phyloP scores from a whole-genome alignment of 2,113 vertebrate species.

The Poecile atricapillus region DNA sequence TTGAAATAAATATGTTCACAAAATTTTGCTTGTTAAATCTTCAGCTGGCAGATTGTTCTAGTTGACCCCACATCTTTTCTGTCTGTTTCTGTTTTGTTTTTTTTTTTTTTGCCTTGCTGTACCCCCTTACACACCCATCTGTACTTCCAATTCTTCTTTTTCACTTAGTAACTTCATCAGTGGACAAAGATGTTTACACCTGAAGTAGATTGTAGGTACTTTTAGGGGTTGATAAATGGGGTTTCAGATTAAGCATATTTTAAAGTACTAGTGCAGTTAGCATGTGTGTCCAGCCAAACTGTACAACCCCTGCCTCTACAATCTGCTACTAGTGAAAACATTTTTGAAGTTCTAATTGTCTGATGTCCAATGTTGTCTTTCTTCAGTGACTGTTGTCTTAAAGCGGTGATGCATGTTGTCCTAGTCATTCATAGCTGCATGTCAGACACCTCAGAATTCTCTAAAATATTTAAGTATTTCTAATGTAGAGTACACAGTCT shows the following conservation, averaged over 20 bases:
- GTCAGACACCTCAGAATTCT: conserved; percentile 60
- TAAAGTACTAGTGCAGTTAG: conserved; percentile 42
- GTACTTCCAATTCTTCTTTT: not conserved
- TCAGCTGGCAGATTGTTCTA: conserved; percentile 73
- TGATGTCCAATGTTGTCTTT: conserved; percentile 59
- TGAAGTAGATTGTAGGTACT: conserved; percentile 80
- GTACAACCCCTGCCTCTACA: conserved; percentile 74
- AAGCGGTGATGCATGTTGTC: conserved; percentile 69
- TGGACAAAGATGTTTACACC: conserved; percentile 83
- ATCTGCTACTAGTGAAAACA: conserved; percentile 81
- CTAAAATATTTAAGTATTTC: conserved; percentile 63
- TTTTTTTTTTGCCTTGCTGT: not conserved
- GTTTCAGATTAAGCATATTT: not conserved
- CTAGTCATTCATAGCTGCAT: conserved; percentile 67
- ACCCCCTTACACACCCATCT: not conserved
- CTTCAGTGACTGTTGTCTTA: conserved; percentile 52
- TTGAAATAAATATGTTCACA: not conserved
- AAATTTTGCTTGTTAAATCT: conserved; percentile 11
- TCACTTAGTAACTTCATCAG: conserved; percentile 33
- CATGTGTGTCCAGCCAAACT: conserved; percentile 12
- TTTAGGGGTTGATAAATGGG: conserved; percentile 63
- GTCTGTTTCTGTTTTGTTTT: not conserved
- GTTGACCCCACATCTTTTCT: conserved; percentile 53
- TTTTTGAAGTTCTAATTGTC: conserved; percentile 71
- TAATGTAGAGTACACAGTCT: conserved; percentile 16